Base-by-base conservation (phyloP, 2,113 vertebrate genomes). In the Leiothrix lutea region DNA sequence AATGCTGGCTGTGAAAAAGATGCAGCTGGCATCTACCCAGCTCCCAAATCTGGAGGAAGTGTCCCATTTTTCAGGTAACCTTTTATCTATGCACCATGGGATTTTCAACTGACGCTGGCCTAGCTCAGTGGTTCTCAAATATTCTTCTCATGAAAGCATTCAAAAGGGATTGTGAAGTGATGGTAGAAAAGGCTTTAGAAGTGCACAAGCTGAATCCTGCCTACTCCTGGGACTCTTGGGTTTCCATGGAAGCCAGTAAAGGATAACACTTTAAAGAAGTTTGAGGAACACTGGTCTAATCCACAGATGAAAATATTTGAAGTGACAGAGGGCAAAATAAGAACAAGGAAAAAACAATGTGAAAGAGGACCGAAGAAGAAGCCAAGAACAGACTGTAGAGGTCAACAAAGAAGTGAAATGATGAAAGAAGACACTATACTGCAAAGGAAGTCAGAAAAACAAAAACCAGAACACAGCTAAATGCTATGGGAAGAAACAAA, bases 161-260 rank as follows among this genome's bases (percentile, higher is more conserved):
- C 73, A 79, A 72, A 92, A 89, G 28, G 57, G 31, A 79, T 79
- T 90, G 87, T 69, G 85, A 75, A 94, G 40, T 45, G 66, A 71
- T 67, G 48, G 70, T 45, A 84, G 69, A 87, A n/a, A 93, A 93
- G 79, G 48, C 69, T 91, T 97, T 64, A 95, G 57, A 87, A 92
- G 35, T 77, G 29, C 8, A 1, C 60, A 93, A 89, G 40, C 65
- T 89, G 87, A 91, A 87, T 65, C 45, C 66, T 81, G 79, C 48
- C 61, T 79, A 8, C 70, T 90, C 74, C 74, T 85, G 90, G 90
- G 87, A 89, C 47, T 91, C 77, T 20, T 44, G 20, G 16, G 73
- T 89, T 87, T 87, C 74, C 36, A 75, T 61, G 53, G 65, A 92
- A 92, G 94, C 51, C 65, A 81, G 40, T 66, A 86, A 87, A 40